phyloP scores from a whole-genome alignment of 1,140 invertebrate genomes.

The Listronotus bonariensis region DNA sequence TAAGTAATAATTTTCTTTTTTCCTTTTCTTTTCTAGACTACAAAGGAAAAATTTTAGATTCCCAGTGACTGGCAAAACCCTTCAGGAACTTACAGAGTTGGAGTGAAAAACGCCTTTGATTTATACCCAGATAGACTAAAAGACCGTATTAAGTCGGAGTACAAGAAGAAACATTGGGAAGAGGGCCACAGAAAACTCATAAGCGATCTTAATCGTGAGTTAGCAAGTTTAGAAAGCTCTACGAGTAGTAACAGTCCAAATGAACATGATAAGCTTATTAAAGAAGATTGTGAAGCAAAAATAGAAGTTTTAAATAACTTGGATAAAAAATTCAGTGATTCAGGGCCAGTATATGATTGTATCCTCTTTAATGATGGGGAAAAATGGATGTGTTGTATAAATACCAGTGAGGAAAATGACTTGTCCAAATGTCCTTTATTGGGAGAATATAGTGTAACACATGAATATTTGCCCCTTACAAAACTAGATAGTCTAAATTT shows the following conservation, averaged over 20 bases:
- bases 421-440: conserved; percentile 75
- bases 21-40: not conserved
- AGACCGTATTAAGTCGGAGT: conserved; percentile 82
- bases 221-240: conserved; percentile 74
- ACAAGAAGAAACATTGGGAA: conserved; percentile 87
- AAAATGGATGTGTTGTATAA: conserved; percentile 84
- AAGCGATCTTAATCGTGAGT: conserved; percentile 74
- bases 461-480: conserved; percentile 79
- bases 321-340: conserved; percentile 86
- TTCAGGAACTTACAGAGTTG: conserved; percentile 79
- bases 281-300: conserved; percentile 88
- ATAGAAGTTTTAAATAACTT: conserved; percentile 80
- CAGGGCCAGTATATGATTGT: conserved; percentile 91
- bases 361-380: conserved; percentile 88
- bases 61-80: conserved; percentile 85
- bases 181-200: conserved; percentile 75
- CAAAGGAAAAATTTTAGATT: conserved; percentile 63
- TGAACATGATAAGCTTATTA: conserved; percentile 78
- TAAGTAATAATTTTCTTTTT: conserved; percentile 53
- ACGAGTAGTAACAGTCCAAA: conserved; percentile 52
- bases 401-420: conserved; percentile 84
- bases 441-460: conserved; percentile 83
- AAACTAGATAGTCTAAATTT: conserved; percentile 83
- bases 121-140: conserved; percentile 83
- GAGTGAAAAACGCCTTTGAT: conserved; percentile 84